Evolutionary conservation across 2,888 invertebrate species (phyloP).

Genomic region (Brenthis hecate): DNA sequence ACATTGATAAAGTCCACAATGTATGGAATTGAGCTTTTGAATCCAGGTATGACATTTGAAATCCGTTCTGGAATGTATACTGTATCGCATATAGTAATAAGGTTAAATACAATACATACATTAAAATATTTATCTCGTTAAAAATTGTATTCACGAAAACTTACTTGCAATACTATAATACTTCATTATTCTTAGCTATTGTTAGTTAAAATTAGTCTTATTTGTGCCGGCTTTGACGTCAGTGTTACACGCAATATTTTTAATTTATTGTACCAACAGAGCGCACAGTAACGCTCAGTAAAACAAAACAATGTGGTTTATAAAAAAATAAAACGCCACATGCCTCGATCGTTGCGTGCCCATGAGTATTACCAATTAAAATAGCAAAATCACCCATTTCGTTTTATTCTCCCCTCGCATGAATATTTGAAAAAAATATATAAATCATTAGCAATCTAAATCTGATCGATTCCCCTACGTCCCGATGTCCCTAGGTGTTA

Average conservation of each 20-base stretch:
- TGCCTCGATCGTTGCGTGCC: conserved; percentile 1
- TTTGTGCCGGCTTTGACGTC: conserved; percentile 10
- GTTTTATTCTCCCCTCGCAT: too few species aligned
- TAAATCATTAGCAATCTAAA: too few species aligned
- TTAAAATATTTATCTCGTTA: too few species aligned
- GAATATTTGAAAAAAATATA: too few species aligned
- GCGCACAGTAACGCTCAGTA: conserved; percentile 1
- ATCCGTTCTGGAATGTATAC: background rate
- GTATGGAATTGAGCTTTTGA: conserved; percentile 10
- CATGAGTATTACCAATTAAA: conserved; percentile 7
- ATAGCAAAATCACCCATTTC: background rate
- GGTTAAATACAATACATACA: too few species aligned
- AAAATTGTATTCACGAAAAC: too few species aligned
- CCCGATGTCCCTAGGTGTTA: too few species aligned
- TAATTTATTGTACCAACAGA: conserved; percentile 16
- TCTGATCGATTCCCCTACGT: too few species aligned
- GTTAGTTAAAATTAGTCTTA: conserved; percentile 10
- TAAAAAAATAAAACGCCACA: conserved; percentile 6
- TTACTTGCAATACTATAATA: background rate
- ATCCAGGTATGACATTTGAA: conserved; percentile 11
- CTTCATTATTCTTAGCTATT: background rate
- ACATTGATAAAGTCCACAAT: conserved; percentile 21
- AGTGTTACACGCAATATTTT: conserved; percentile 19
- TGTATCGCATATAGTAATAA: background rate
- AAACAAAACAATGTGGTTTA: conserved; percentile 15